phyloP scores from a whole-genome alignment of 2,113 vertebrate species.

The Saguinus imperator region DNA sequence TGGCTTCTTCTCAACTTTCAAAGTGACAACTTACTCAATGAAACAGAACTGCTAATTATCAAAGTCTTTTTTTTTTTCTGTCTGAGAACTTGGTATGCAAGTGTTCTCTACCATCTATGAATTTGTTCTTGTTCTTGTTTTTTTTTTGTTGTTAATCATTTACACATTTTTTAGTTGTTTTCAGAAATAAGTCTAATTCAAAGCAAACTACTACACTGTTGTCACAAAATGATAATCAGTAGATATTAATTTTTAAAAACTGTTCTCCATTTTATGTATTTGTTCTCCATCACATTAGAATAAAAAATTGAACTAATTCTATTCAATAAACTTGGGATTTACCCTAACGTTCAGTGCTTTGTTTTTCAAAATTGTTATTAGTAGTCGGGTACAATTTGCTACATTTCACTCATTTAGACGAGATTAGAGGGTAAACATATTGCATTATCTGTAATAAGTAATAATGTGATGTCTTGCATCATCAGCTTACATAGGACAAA shows the following conservation, averaged over 20 bases:
- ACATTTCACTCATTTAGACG: not conserved
- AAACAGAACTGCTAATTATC: not conserved
- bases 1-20: not conserved
- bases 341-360: not conserved
- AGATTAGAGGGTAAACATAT: not conserved
- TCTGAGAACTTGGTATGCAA: not conserved
- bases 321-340: not conserved
- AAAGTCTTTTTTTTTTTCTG: not conserved
- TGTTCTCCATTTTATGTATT: not conserved
- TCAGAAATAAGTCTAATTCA: not conserved
- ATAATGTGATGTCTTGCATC: not conserved
- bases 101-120: not conserved
- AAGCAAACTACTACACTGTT: not conserved
- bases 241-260: not conserved
- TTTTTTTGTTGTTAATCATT: not conserved
- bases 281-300: not conserved
- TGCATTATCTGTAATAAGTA: not conserved
- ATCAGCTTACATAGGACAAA: not conserved
- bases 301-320: not conserved
- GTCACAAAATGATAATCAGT: not conserved
- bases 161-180: not conserved
- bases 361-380: not conserved
- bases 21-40: not conserved
- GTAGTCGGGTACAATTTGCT: not conserved
- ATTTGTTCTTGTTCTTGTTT: not conserved